Base-by-base conservation (phyloP, 2,888 invertebrate species). In the Parelbella ahira region DNA sequence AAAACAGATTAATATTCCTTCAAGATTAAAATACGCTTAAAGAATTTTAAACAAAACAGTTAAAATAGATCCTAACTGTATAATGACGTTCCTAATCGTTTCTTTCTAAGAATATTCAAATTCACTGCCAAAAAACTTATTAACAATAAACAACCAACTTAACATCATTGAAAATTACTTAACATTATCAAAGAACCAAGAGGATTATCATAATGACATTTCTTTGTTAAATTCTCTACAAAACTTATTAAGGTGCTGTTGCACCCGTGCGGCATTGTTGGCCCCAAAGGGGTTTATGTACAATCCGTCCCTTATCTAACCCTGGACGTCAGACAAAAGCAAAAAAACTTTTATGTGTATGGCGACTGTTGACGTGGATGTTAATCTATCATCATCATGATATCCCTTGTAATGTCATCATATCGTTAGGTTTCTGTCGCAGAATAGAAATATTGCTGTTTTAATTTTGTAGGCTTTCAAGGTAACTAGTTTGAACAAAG, bases 141-240 rank as follows among this genome's bases (percentile, higher is more conserved):
- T 50, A 54, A 47, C 42, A 38, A 71, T 54, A 63, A 63, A 73
- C 69, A 76, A 68, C 47, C 47, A 50, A 61, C 55, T 61, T 61
- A 65, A 37, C 43, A 37, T 64, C 6, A n/a, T 28, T 28, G n/a
- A 7, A 3, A 12, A 12, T 47, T 49, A 60, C 54, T 60, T 61
- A 65, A 44, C 21, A 2, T 12, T 33, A 13, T 24, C 23, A 24
- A 33, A 13, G 4, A 4, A 15, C 10, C 66, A 68, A 67, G 63
- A 43, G 68, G 82, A 83, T 83, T 81, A 80, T 39, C 51, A 61
- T 79, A 78, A 80, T 69, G 70, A 70, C 63, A 67, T 73, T 73
- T 68, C 69, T 67, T 78, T 82, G 77, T 76, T 57, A 33, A 30
- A 27, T 41, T 24, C 33, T 33, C 21, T 34, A 37, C 21, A 33